Conservation (phyloP, 2,888 invertebrate species). For the Sialis lutaria region DNA sequence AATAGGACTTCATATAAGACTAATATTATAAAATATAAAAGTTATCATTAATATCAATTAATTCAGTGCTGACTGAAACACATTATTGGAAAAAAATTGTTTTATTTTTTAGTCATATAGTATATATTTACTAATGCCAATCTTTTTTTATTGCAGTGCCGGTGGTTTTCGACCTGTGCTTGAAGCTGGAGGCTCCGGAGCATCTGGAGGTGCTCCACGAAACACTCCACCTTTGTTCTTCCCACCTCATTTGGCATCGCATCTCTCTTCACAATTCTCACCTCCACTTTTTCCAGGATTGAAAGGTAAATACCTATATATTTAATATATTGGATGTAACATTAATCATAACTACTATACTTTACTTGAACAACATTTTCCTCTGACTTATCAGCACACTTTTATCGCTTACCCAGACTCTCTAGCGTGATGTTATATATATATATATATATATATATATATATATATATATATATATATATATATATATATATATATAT, state of each 20-base stretch:
- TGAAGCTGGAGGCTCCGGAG: conserved; percentile 27
- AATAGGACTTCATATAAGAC: too few relatives aligned
- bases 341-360: too few relatives aligned
- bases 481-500: not conserved
- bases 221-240: conserved; percentile 61
- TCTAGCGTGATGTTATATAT: too few relatives aligned
- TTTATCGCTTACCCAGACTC: too few relatives aligned
- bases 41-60: too few relatives aligned
- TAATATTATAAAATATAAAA: too few relatives aligned
- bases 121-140: not conserved
- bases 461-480: not conserved
- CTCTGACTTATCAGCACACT: too few relatives aligned
- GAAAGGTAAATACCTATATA: conserved; percentile 41
- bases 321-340: too few relatives aligned
- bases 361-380: too few relatives aligned
- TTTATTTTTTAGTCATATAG: not conserved
- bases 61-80: too few relatives aligned
- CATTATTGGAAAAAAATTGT: too few relatives aligned
- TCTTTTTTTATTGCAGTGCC: conserved; percentile 28
- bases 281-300: conserved; percentile 67
- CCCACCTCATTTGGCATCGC: conserved; percentile 62
- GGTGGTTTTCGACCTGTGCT: conserved; percentile 41
- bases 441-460: not conserved
- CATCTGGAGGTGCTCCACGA: conserved; percentile 19
- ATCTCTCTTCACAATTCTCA: conserved; percentile 53